Conservation (phyloP, 2,888 invertebrate genomes). For the Eristalis pertinax region DNA sequence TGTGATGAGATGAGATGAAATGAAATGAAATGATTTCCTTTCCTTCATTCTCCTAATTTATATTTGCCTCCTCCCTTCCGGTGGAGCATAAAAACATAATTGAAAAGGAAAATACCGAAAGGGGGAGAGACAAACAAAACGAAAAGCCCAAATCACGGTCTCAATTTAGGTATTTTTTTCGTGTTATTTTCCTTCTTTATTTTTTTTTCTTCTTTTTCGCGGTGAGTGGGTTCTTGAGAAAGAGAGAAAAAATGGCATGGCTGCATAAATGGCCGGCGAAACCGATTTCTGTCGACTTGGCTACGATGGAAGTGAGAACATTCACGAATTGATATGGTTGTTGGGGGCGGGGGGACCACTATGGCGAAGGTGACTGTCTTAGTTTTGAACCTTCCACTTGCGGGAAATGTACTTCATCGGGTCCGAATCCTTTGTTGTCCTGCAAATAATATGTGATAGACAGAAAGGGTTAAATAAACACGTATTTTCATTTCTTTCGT, state of each 20-base stretch:
- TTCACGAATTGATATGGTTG: background rate
- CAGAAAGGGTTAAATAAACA: background rate
- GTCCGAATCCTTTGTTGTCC: background rate
- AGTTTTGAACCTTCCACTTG: background rate
- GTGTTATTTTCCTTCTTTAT: background rate
- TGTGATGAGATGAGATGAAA: background rate
- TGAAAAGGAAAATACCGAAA: constrained; percentile 1
- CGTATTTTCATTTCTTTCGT: background rate
- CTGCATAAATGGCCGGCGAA: background rate
- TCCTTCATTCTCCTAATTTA: constrained; percentile 9
- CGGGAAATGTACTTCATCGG: background rate
- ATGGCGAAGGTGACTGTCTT: background rate
- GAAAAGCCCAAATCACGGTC: constrained; percentile 15
- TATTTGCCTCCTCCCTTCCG: background rate
- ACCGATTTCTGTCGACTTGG: constrained; percentile 12
- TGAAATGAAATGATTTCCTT: background rate
- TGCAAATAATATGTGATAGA: background rate
- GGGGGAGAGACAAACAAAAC: background rate
- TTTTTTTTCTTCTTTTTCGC: too few species aligned
- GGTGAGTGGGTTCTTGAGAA: constrained; percentile 4
- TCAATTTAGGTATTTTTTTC: constrained; percentile 14
- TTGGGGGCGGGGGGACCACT: background rate
- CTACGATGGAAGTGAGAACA: constrained; percentile 1
- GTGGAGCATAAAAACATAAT: constrained; percentile 16
- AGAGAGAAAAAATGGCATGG: background rate